Conservation (phyloP, 2,888 invertebrate species). For the Chironomus tentans region DNA sequence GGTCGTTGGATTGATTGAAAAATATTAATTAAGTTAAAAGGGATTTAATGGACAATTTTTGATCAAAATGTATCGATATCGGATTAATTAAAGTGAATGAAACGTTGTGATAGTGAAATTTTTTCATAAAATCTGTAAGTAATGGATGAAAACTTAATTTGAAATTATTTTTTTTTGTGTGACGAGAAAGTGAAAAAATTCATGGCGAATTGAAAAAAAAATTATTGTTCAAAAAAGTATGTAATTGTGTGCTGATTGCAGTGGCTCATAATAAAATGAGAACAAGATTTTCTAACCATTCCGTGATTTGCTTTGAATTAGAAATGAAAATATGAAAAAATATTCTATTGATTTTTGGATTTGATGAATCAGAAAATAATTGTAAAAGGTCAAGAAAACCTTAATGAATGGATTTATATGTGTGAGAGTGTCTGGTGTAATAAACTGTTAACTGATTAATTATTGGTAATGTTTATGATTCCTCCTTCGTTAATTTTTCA, state of each 20-base stretch:
- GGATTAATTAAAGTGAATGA: not conserved
- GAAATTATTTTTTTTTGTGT: not conserved
- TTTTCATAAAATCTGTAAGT: conserved; percentile 1
- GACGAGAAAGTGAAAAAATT: not conserved
- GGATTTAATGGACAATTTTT: not conserved
- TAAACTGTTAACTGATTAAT: too few species aligned
- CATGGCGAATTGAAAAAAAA: not conserved
- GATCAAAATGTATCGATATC: not conserved
- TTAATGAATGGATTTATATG: not conserved
- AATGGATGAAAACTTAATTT: not conserved
- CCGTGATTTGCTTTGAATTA: too few species aligned
- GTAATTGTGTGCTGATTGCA: too few species aligned
- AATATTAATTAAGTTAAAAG: not conserved
- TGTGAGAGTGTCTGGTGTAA: too few species aligned
- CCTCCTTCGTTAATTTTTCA: too few species aligned
- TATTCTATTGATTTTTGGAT: conserved; percentile 19
- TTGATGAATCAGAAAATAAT: conserved; percentile 13
- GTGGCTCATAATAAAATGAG: too few species aligned
- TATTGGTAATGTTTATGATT: too few species aligned
- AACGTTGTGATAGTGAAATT: not conserved
- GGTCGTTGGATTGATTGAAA: not conserved
- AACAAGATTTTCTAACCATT: too few species aligned
- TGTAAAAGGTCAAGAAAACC: conserved; percentile 20
- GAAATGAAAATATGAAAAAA: not conserved
- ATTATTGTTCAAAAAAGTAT: not conserved